Percentiles rank a stretch among this genome's conserved stretches.
These are phyloP conservation scores for Dryococelus australis DNA, from an alignment of 2,888 invertebrate genomes.

Conservation along the genomic window DNA sequence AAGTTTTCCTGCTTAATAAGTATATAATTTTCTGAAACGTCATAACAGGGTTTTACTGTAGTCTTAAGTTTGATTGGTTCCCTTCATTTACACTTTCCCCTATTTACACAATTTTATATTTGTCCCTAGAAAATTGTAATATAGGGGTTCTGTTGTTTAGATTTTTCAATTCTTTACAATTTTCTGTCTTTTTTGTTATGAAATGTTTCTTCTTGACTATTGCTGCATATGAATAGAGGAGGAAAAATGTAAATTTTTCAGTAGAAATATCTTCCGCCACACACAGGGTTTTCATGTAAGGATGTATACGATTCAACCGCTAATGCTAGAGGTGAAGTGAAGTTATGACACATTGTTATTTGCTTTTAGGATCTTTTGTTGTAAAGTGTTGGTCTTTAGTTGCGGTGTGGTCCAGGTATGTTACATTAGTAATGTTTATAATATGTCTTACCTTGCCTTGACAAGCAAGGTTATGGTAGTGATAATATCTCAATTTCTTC, in stretches of 20 bases:
- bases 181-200: background rate
- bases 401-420: background rate
- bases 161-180: no score
- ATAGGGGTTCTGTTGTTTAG: no score
- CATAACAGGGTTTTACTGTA: no score
- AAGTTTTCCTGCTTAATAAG: no score
- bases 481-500: background rate
- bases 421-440: background rate
- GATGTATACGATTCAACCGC: background rate
- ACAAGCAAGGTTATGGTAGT: background rate
- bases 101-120: no score
- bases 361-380: background rate
- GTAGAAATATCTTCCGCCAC: background rate
- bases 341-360: conserved; percentile 7
- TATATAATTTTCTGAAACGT: no score
- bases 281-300: conserved; percentile 4
- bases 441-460: background rate
- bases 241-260: background rate
- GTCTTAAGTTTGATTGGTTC: no score
- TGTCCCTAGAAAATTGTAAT: no score
- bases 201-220: background rate
- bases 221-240: background rate
- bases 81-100: no score
- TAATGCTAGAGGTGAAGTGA: background rate
- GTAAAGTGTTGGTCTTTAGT: conserved; percentile 3